These are phyloP conservation scores for Anhinga rufa DNA, from an alignment of 2,113 vertebrate genomes.

Conservation along the genomic window DNA sequence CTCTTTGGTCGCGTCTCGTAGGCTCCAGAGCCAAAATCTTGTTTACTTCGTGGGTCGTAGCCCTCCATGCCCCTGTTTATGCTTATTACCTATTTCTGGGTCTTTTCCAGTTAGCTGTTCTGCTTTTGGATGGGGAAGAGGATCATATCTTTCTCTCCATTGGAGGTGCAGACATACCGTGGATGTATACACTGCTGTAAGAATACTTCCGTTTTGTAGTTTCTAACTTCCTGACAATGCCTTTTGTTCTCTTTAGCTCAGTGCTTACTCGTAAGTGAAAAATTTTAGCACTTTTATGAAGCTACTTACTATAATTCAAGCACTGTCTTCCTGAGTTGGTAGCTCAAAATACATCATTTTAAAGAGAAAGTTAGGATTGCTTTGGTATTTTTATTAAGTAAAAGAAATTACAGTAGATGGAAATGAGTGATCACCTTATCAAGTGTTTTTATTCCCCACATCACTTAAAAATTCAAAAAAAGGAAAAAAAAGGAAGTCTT, in stretches of 20 bases:
- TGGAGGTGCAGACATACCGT: neutral
- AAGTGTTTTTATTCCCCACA: neutral
- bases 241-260: neutral
- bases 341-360: neutral
- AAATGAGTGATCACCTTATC: neutral
- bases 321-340: neutral
- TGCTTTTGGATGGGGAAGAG: neutral
- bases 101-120: neutral
- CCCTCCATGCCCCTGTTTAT: neutral
- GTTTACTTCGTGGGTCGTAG: neutral
- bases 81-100: neutral
- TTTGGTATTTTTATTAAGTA: neutral
- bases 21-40: neutral
- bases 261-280: neutral
- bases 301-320: neutral
- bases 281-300: neutral
- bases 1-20: neutral
- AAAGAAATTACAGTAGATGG: neutral
- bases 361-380: neutral
- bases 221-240: neutral
- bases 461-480: neutral
- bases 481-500: neutral
- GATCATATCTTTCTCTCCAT: neutral
- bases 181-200: neutral
- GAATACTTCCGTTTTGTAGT: neutral